A percentile compares a stretch with the other conserved stretches of the same genome.
These are phyloP conservation scores for Brachyhypopomus occidentalis DNA, from an alignment of 2,113 vertebrate genomes.

Conservation along the genomic window DNA sequence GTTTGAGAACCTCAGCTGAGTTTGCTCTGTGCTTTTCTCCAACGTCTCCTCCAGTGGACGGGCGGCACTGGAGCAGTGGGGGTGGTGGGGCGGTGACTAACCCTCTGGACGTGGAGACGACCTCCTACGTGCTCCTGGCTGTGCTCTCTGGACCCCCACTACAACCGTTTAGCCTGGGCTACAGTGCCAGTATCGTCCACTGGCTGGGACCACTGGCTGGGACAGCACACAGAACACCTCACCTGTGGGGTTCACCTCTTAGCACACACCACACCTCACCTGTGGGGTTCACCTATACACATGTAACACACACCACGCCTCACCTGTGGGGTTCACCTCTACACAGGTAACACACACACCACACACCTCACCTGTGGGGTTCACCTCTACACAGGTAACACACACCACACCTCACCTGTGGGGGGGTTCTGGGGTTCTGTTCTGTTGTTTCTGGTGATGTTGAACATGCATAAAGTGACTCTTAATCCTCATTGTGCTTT, in stretches of 20 bases:
- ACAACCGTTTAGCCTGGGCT: slow-evolving; percentile 57
- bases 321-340: too few species aligned
- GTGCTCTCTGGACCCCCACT: slow-evolving; percentile 64
- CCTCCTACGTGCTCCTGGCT: slow-evolving; percentile 78
- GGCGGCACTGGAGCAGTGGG: slow-evolving; percentile 1
- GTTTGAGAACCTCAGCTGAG: background rate
- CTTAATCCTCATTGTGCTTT: too few species aligned
- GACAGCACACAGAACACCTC: slow-evolving; percentile 81
- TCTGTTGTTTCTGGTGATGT: too few species aligned
- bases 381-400: too few species aligned
- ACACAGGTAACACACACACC: too few species aligned
- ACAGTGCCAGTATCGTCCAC: slow-evolving; percentile 71
- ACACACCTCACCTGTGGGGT: too few species aligned
- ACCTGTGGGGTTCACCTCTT: slow-evolving; percentile 85
- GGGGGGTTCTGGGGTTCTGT: too few species aligned
- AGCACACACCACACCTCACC: background rate
- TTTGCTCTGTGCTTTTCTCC: background rate
- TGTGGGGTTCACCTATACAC: too few species aligned
- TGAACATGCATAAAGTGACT: too few species aligned
- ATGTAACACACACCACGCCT: too few species aligned
- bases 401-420: too few species aligned
- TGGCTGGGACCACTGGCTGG: slow-evolving; percentile 82
- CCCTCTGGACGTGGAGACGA: slow-evolving; percentile 66
- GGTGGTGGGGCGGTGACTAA: background rate
- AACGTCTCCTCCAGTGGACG: background rate